Percentiles rank a stretch among this genome's conserved stretches.
These are phyloP conservation scores for Physeter macrocephalus DNA, from an alignment of 2,113 vertebrate genomes.

Conservation along the genomic window DNA sequence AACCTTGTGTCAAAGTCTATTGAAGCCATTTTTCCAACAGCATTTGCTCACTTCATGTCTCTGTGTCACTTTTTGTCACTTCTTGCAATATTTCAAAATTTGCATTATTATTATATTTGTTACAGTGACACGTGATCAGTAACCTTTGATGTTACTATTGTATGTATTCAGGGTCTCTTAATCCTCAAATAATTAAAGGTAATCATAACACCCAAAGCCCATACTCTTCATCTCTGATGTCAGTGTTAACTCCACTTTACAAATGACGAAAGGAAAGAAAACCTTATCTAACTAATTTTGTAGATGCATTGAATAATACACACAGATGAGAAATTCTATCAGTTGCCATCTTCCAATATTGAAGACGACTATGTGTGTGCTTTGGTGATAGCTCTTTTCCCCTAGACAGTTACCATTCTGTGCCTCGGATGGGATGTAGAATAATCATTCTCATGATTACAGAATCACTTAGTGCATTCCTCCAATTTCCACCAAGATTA, in stretches of 20 bases:
- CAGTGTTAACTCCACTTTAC: neutral
- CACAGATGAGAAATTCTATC: neutral
- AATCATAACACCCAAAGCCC: neutral
- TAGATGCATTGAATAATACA: neutral
- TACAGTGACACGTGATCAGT: neutral
- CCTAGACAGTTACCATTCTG: neutral
- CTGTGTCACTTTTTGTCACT: neutral
- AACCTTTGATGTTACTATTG: neutral
- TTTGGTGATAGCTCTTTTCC: neutral
- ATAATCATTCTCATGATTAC: neutral
- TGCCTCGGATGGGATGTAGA: neutral
- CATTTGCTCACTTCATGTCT: neutral
- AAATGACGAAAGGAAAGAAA: neutral
- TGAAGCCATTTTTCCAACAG: neutral
- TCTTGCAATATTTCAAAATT: neutral
- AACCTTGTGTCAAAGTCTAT: neutral
- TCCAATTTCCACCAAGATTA: neutral
- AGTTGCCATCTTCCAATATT: neutral
- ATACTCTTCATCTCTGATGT: neutral
- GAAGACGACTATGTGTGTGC: neutral
- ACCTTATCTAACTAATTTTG: neutral
- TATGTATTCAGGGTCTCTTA: neutral
- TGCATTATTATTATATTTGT: neutral
- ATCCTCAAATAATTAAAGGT: neutral
- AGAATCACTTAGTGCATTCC: neutral